Conservation (phyloP, 2,113 vertebrate species). For the Eleginops maclovinus region DNA sequence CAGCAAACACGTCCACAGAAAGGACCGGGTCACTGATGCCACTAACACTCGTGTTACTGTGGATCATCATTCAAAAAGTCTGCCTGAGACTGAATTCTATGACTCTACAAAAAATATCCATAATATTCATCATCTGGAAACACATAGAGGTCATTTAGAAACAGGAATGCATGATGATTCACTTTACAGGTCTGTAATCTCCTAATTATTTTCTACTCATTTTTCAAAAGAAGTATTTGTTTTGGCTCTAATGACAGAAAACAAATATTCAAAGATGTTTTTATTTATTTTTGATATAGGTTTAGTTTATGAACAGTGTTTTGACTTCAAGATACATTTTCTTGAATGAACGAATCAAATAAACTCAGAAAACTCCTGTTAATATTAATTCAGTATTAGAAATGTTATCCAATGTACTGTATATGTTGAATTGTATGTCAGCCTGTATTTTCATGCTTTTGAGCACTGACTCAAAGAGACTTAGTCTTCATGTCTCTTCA, state of each 20-base stretch:
- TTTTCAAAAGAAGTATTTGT: background rate
- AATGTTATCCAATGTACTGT: no score
- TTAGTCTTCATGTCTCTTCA: background rate
- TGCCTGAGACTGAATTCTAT: background rate
- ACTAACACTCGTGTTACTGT: slow-evolving; percentile 5
- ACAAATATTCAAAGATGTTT: background rate
- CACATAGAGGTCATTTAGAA: background rate
- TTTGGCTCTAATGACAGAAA: background rate
- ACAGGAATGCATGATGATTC: background rate
- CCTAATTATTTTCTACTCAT: background rate
- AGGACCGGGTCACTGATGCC: background rate
- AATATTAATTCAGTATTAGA: background rate
- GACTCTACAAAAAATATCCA: background rate
- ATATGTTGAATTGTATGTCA: background rate
- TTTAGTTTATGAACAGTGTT: background rate
- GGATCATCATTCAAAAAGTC: background rate
- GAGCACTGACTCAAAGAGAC: background rate
- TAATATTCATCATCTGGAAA: background rate
- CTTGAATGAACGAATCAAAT: background rate
- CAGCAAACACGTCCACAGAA: slow-evolving; percentile 8
- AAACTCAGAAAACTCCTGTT: background rate
- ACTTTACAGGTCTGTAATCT: background rate
- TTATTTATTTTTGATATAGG: background rate
- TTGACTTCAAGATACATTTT: background rate
- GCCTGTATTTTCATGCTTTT: background rate